These are phyloP conservation scores for Procambarus clarkii DNA, from an alignment of 1,140 invertebrate genomes.

Conservation along the genomic window DNA sequence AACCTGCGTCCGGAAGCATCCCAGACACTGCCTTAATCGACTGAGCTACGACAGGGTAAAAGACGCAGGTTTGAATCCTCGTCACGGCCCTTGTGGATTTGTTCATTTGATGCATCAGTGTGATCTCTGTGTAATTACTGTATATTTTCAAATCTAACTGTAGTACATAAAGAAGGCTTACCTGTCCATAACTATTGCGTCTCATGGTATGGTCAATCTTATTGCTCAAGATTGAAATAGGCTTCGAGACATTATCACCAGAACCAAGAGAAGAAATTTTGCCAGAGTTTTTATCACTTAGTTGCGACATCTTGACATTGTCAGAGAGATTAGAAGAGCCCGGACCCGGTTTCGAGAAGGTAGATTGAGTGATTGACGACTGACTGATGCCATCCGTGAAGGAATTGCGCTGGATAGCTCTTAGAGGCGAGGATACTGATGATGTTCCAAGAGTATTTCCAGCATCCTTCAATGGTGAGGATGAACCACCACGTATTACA, in stretches of 20 bases:
- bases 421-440: conserved; percentile 56
- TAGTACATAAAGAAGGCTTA: conserved; percentile 74
- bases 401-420: conserved; percentile 69
- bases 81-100: no score
- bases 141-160: no score
- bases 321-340: conserved; percentile 70
- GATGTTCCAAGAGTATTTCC: conserved; percentile 51
- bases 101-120: no score
- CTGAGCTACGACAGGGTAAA: no score
- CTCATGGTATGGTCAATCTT: conserved; percentile 81
- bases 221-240: conserved; percentile 75
- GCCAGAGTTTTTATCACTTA: conserved; percentile 50
- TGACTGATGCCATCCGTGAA: conserved; percentile 61
- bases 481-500: conserved; percentile 55
- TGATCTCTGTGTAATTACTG: no score
- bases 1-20: no score
- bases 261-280: conserved; percentile 40
- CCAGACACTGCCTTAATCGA: no score
- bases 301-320: conserved; percentile 71
- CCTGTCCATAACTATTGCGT: conserved; percentile 82
- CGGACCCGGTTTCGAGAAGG: conserved; percentile 35
- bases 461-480: conserved; percentile 68
- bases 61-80: no score
- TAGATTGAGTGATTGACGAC: conserved; percentile 38
- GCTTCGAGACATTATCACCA: conserved; percentile 68